These are phyloP conservation scores for Cyprinodon variegatus DNA, from an alignment of 2,113 vertebrate genomes.

Conservation along the genomic window DNA sequence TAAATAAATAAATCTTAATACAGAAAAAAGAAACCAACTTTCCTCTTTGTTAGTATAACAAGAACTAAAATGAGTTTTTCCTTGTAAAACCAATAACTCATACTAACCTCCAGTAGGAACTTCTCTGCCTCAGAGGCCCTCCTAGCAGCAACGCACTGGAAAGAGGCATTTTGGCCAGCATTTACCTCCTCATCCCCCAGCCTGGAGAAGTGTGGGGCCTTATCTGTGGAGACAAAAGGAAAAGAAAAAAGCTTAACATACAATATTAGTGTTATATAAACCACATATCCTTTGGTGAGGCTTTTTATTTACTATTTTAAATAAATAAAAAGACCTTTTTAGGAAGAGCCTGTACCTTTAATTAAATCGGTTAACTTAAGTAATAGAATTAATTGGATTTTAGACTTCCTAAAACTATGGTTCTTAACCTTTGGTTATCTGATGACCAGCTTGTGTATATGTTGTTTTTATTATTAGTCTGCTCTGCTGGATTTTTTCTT, in stretches of 20 bases:
- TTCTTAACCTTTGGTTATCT: too few relatives aligned
- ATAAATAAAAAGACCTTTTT: conserved; percentile 20
- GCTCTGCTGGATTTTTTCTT: too few relatives aligned
- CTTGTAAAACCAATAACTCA: conserved; percentile 2
- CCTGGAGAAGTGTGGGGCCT: conserved; percentile 94
- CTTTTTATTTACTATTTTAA: conserved; percentile 2
- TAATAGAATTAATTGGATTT: too few relatives aligned
- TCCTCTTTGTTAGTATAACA: not conserved
- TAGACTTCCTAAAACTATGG: too few relatives aligned
- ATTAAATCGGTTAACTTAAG: too few relatives aligned
- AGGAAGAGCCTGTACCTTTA: too few relatives aligned
- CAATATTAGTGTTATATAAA: conserved; percentile 33
- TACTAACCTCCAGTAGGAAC: conserved; percentile 91
- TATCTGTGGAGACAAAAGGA: conserved; percentile 80
- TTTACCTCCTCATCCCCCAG: conserved; percentile 97
- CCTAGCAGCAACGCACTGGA: conserved; percentile 93
- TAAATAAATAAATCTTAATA: not conserved
- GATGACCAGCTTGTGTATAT: too few relatives aligned
- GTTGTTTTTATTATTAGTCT: too few relatives aligned
- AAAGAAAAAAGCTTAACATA: conserved; percentile 32
- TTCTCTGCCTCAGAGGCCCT: conserved; percentile 86
- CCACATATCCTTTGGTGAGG: conserved; percentile 18
- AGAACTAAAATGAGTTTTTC: not conserved
- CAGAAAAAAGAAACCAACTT: not conserved
- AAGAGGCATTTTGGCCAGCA: conserved; percentile 93